Conservation (phyloP, 1,140 invertebrate genomes). For the Meteorus sp. region DNA sequence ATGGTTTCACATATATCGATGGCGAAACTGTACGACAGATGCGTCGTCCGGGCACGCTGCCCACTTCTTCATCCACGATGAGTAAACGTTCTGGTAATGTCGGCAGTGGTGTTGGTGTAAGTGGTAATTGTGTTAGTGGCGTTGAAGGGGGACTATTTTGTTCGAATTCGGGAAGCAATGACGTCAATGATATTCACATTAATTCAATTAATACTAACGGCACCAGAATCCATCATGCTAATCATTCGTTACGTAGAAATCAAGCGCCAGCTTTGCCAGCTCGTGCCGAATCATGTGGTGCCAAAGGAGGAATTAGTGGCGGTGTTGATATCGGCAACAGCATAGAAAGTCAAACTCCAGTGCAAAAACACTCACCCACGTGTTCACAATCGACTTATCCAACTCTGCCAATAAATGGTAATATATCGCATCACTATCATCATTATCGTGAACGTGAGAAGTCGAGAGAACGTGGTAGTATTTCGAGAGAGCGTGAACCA, state of each 20-base stretch:
- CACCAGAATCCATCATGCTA: constrained; percentile 32
- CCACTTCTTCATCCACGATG: constrained; percentile 43
- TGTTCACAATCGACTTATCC: constrained; percentile 45
- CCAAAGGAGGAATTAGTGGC: constrained; percentile 24
- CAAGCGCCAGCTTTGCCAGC: constrained; percentile 22
- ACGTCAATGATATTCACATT: too few relatives aligned
- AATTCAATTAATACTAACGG: too few relatives aligned
- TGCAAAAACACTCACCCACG: constrained; percentile 39
- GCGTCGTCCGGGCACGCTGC: constrained; percentile 54
- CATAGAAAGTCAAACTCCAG: constrained; percentile 34
- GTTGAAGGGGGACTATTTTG: neutral
- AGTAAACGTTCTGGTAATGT: constrained; percentile 7
- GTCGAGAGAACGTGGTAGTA: constrained; percentile 16
- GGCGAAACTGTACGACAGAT: constrained; percentile 62
- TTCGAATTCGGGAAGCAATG: too few relatives aligned
- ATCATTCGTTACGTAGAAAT: constrained; percentile 37
- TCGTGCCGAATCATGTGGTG: constrained; percentile 22
- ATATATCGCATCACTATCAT: constrained; percentile 43
- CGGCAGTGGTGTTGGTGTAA: too few relatives aligned
- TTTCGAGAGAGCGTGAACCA: constrained; percentile 24
- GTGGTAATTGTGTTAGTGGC: too few relatives aligned
- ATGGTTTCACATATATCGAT: constrained; percentile 75
- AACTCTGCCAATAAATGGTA: constrained; percentile 45
- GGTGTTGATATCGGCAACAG: constrained; percentile 35
- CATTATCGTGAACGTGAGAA: constrained; percentile 33